phyloP scores from a whole-genome alignment of 2,797 vertebrate species.

The Neosilurus hyrtlii region DNA sequence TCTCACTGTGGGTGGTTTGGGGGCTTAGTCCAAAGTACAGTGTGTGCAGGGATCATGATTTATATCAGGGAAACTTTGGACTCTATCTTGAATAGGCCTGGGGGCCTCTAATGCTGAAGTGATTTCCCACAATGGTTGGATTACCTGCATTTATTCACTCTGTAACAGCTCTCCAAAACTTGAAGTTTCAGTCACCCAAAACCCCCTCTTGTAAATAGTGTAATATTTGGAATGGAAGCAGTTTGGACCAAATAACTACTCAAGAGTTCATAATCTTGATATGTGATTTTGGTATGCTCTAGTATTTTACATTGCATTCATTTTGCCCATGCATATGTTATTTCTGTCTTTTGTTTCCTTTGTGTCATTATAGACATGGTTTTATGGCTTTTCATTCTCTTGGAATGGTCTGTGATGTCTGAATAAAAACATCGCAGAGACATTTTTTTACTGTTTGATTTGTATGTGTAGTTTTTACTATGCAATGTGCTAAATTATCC shows the following conservation, averaged over 20 bases:
- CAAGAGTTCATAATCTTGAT: slow-evolving; percentile 23
- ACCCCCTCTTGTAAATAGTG: slow-evolving; percentile 57
- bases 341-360: background rate
- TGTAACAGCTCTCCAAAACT: slow-evolving; percentile 61
- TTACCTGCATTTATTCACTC: slow-evolving; percentile 65
- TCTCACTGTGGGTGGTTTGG: slow-evolving; percentile 47
- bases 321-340: background rate
- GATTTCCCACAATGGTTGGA: slow-evolving; percentile 70
- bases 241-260: slow-evolving; percentile 25
- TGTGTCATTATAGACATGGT: background rate
- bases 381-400: background rate
- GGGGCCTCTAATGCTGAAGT: slow-evolving; percentile 59
- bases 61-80: slow-evolving; percentile 52
- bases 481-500: background rate
- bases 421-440: background rate
- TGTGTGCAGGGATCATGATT: slow-evolving; percentile 61
- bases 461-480: background rate
- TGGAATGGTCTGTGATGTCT: background rate
- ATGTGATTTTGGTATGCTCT: background rate
- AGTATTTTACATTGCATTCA: background rate
- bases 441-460: slow-evolving; percentile 28
- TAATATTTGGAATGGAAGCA: slow-evolving; percentile 57
- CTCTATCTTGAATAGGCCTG: slow-evolving; percentile 59
- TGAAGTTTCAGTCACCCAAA: slow-evolving; percentile 59
- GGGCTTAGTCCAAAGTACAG: slow-evolving; percentile 33